phyloP scores from a whole-genome alignment of 2,113 vertebrate species.

The Oenanthe oenanthe region DNA sequence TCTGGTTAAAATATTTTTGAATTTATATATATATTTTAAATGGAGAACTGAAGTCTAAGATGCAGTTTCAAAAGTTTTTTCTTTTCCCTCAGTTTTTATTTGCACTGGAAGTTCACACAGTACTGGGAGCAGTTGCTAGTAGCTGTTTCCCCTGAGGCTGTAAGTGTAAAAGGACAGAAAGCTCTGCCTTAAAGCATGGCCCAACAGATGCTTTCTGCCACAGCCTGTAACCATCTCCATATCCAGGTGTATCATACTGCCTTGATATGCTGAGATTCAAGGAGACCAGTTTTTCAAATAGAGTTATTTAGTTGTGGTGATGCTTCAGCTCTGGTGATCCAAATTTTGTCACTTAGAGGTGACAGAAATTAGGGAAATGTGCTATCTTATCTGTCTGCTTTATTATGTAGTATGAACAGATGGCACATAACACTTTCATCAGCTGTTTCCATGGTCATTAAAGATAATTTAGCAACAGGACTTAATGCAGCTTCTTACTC shows the following conservation, averaged over 20 bases:
- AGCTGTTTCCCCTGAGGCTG: slow-evolving; percentile 1
- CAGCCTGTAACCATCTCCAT: background rate
- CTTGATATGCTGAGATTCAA: background rate
- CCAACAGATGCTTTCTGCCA: slow-evolving; percentile 14
- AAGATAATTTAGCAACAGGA: background rate
- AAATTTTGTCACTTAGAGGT: background rate
- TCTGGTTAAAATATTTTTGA: background rate
- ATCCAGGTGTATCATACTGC: background rate
- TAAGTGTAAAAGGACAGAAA: background rate
- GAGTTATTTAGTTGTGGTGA: background rate
- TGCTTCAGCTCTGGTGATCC: background rate
- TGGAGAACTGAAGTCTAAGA: background rate
- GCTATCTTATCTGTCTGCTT: background rate
- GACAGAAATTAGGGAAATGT: background rate
- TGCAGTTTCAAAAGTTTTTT: background rate
- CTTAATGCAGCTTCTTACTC: background rate
- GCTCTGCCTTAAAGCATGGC: background rate
- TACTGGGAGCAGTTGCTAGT: background rate
- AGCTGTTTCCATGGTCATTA: background rate
- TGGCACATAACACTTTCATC: background rate
- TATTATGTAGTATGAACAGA: background rate
- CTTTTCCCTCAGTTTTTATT: background rate
- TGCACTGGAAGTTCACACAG: background rate
- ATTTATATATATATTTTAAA: background rate
- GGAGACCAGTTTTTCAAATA: background rate